These are phyloP conservation scores for Phyllostomus discolor DNA, from an alignment of 2,113 vertebrate genomes.

Conservation along the genomic window DNA sequence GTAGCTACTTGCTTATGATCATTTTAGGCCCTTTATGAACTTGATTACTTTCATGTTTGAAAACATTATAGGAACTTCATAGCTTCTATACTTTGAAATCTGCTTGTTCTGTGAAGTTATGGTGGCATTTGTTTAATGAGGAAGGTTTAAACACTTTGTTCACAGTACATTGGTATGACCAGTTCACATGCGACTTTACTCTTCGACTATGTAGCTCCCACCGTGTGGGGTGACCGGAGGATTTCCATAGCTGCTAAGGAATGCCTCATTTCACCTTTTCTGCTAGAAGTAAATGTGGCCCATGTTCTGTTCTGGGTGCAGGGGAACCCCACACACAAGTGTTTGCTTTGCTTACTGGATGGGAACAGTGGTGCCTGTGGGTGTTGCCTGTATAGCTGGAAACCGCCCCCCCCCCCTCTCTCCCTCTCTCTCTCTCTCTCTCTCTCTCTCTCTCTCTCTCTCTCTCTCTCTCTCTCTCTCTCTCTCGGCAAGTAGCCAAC, in stretches of 20 bases:
- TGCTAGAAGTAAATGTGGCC: not conserved
- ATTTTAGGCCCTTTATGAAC: not conserved
- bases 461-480: too few relatives aligned
- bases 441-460: too few relatives aligned
- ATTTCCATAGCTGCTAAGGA: not conserved
- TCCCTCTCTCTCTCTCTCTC: too few relatives aligned
- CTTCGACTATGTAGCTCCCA: not conserved
- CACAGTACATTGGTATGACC: not conserved
- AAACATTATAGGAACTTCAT: not conserved
- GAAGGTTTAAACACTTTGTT: not conserved
- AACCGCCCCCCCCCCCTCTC: not conserved
- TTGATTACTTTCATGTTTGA: not conserved
- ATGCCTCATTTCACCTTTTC: not conserved
- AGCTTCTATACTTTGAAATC: not conserved
- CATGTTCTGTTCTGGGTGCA: not conserved
- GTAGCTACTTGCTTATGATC: not conserved
- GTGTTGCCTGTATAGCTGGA: not conserved
- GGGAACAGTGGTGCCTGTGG: slow-evolving; percentile 20
- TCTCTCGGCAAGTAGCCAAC: not conserved
- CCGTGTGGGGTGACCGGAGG: not conserved
- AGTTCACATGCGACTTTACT: not conserved
- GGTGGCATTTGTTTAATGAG: not conserved
- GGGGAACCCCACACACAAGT: not conserved
- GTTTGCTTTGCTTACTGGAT: not conserved
- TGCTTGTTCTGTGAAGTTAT: not conserved